phyloP scores from a whole-genome alignment of 2,888 invertebrate genomes.

The Acronicta alni region DNA sequence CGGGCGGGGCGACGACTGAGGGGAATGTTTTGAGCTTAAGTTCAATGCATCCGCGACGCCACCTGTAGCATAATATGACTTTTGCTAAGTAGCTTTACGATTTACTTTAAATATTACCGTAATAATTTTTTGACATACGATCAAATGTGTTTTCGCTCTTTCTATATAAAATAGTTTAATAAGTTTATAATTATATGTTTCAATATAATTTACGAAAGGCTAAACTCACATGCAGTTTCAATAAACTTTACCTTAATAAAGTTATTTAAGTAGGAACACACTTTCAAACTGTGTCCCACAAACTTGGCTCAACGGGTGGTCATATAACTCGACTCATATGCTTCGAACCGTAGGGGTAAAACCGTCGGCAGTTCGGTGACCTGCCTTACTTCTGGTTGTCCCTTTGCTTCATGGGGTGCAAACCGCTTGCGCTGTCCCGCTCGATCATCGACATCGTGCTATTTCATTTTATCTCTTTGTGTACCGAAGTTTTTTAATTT shows the following conservation, averaged over 20 bases:
- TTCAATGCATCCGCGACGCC: slow-evolving; percentile 76
- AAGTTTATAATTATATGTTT: no score
- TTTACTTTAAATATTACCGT: no score
- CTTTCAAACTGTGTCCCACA: not conserved
- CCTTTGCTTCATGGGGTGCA: slow-evolving; percentile 84
- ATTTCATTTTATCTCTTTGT: slow-evolving; percentile 72
- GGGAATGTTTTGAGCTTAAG: slow-evolving; percentile 75
- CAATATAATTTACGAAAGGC: no score
- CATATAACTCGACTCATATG: slow-evolving; percentile 56
- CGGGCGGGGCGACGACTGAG: slow-evolving; percentile 56
- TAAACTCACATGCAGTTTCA: no score
- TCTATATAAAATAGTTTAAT: no score
- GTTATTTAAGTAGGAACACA: not conserved
- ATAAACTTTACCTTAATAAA: no score
- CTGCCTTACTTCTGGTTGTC: slow-evolving; percentile 74
- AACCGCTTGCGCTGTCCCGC: slow-evolving; percentile 73
- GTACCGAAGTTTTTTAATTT: slow-evolving; percentile 34
- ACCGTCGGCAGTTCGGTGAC: slow-evolving; percentile 81
- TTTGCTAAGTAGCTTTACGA: not conserved
- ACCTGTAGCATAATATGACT: slow-evolving; percentile 37
- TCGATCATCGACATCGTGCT: slow-evolving; percentile 64
- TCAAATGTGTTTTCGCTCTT: no score
- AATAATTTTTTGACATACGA: no score
- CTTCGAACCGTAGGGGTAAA: slow-evolving; percentile 69
- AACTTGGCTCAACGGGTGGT: slow-evolving; percentile 52